These are phyloP conservation scores for Fregata magnificens DNA, from an alignment of 2,113 vertebrate genomes.

Conservation along the genomic window DNA sequence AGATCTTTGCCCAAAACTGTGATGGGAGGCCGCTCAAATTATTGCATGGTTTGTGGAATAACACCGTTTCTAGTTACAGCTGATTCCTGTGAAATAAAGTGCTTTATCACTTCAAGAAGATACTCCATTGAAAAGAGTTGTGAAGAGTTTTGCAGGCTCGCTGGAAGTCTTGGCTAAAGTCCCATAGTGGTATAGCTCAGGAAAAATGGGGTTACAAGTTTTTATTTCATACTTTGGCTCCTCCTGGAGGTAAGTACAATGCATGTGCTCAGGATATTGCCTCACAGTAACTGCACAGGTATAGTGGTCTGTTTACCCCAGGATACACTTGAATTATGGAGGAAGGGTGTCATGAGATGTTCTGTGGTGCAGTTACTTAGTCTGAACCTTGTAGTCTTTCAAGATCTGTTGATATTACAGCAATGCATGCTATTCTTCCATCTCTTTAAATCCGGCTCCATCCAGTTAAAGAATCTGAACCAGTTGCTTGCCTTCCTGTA, in stretches of 20 bases:
- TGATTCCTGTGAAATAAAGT: slow-evolving; percentile 48
- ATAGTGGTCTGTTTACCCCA: neutral
- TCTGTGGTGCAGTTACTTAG: neutral
- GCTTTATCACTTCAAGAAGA: neutral
- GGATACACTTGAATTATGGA: neutral
- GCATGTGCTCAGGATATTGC: neutral
- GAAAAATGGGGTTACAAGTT: neutral
- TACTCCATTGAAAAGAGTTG: neutral
- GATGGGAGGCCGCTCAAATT: neutral
- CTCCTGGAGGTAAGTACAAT: slow-evolving; percentile 8
- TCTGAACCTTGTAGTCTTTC: neutral
- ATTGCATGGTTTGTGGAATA: neutral
- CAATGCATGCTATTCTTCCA: neutral
- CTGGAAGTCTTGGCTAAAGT: neutral
- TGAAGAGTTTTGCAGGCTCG: neutral
- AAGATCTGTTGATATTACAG: neutral
- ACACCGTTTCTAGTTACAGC: neutral
- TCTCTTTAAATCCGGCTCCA: neutral
- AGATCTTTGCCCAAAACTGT: neutral
- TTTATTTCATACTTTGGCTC: neutral
- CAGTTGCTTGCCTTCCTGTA: neutral
- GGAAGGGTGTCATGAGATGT: neutral
- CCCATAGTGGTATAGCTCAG: neutral
- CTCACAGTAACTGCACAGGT: rapidly evolving
- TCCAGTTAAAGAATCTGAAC: neutral